Conservation (phyloP, 2,888 invertebrate genomes). For the Chelonus formosanus region DNA sequence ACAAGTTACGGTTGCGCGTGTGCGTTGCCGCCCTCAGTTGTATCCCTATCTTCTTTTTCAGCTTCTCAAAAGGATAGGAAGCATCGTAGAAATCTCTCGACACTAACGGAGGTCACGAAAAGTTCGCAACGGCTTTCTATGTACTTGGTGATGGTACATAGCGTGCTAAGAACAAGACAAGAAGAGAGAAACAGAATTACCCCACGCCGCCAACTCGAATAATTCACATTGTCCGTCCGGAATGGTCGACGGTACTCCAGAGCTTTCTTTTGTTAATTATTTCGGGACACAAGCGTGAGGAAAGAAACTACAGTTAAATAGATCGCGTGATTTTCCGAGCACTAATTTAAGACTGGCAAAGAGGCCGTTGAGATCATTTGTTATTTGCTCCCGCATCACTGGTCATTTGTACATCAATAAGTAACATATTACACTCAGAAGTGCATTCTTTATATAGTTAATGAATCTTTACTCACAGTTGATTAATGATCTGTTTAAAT, state of each 20-base stretch:
- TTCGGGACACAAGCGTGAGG: slow-evolving; percentile 60
- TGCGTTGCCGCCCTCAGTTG: slow-evolving; percentile 39
- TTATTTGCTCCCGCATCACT: slow-evolving; percentile 9
- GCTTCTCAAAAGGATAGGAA: too few species aligned
- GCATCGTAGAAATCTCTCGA: too few species aligned
- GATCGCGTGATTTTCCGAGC: slow-evolving; percentile 29
- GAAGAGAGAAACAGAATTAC: slow-evolving; percentile 41
- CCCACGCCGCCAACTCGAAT: slow-evolving; percentile 63
- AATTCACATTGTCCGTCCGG: slow-evolving; percentile 65
- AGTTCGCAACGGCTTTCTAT: slow-evolving; percentile 32
- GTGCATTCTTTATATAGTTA: too few species aligned
- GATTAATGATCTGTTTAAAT: too few species aligned
- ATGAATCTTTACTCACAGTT: too few species aligned
- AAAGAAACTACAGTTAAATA: slow-evolving; percentile 57
- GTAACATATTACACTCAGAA: not conserved
- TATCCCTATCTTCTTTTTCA: not conserved
- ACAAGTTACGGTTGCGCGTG: slow-evolving; percentile 34
- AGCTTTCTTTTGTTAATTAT: slow-evolving; percentile 65
- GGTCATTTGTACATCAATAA: slow-evolving; percentile 21
- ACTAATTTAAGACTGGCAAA: slow-evolving; percentile 26
- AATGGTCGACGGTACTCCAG: slow-evolving; percentile 54
- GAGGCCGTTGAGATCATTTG: slow-evolving; percentile 8
- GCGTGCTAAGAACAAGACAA: slow-evolving; percentile 2
- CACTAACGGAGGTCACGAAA: slow-evolving; percentile 1
- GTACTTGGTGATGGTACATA: slow-evolving; percentile 16